A percentile compares a stretch with the other conserved stretches of the same genome.
Conservation (phyloP, 2,113 vertebrate species). For the Gobio gobio region DNA sequence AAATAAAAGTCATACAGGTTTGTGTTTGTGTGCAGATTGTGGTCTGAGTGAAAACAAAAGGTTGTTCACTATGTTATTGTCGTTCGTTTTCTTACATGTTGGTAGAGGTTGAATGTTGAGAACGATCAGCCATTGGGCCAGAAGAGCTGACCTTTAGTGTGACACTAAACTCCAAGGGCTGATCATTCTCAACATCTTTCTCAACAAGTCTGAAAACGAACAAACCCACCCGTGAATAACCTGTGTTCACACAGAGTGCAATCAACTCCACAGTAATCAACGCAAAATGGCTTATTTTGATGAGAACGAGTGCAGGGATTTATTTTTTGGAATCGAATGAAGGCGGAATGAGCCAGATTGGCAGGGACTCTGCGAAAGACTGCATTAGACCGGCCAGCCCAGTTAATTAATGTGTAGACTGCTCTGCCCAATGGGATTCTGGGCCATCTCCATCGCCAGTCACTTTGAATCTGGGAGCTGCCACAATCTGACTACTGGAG, state of each 20-base stretch:
- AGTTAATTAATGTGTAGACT: slow-evolving; percentile 60
- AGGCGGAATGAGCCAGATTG: slow-evolving; percentile 51
- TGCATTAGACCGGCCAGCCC: slow-evolving; percentile 46
- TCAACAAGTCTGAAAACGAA: neutral
- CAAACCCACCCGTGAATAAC: neutral
- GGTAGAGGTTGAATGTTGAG: neutral
- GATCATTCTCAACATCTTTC: slow-evolving; percentile 4
- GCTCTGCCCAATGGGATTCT: slow-evolving; percentile 44
- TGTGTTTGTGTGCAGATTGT: neutral
- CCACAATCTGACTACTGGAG: slow-evolving; percentile 34
- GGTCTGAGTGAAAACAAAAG: too few relatives aligned
- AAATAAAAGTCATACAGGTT: neutral
- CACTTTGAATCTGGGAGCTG: slow-evolving; percentile 27
- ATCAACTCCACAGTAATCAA: slow-evolving; percentile 44
- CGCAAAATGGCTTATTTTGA: slow-evolving; percentile 59
- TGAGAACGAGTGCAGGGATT: slow-evolving; percentile 49
- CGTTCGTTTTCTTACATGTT: neutral
- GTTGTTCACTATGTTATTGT: too few relatives aligned
- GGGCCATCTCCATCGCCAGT: slow-evolving; percentile 43
- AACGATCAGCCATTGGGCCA: neutral
- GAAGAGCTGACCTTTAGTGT: neutral
- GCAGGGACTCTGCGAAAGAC: slow-evolving; percentile 45
- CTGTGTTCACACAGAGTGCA: slow-evolving; percentile 24
- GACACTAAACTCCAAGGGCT: neutral
- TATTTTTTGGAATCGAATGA: slow-evolving; percentile 41